Conservation (phyloP, 2,113 vertebrate species). For the Pollachius pollachius region DNA sequence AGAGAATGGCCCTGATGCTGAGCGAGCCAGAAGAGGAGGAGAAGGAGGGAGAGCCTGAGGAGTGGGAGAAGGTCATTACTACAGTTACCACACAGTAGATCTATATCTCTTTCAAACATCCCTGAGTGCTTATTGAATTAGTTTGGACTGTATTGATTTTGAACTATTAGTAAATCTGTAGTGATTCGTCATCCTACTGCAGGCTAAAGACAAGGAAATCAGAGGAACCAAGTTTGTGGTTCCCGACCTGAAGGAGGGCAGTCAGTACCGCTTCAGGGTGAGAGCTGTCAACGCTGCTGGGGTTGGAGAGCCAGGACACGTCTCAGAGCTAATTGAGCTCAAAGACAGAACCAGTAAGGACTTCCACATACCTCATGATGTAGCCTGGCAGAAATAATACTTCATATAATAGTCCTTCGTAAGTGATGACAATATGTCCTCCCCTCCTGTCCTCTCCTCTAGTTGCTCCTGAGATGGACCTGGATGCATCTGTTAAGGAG, state of each 20-base stretch:
- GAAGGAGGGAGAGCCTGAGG: slow-evolving; percentile 47
- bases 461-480: slow-evolving; percentile 92
- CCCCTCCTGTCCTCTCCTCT: slow-evolving; percentile 17
- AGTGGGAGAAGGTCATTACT: slow-evolving; percentile 85
- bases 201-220: slow-evolving; percentile 97
- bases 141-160: no score
- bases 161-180: no score
- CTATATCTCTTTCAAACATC: no score
- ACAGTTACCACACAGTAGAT: no score
- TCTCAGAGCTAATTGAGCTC: slow-evolving; percentile 88
- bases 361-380: not conserved
- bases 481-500: slow-evolving; percentile 93
- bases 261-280: slow-evolving; percentile 93
- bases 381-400: not conserved
- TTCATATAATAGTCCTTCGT: no score
- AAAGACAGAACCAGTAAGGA: slow-evolving; percentile 94
- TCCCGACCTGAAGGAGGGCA: slow-evolving; percentile 87
- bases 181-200: slow-evolving; percentile 11
- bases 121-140: no score
- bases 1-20: slow-evolving; percentile 52
- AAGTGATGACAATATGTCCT: not conserved
- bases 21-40: slow-evolving; percentile 42
- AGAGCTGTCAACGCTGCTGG: slow-evolving; percentile 91
- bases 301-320: slow-evolving; percentile 89
- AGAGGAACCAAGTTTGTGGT: slow-evolving; percentile 95